A percentile compares a stretch with the other conserved stretches of the same genome.
phyloP scores from a whole-genome alignment of 2,797 vertebrate species.

The Leucoraja ocellata region DNA sequence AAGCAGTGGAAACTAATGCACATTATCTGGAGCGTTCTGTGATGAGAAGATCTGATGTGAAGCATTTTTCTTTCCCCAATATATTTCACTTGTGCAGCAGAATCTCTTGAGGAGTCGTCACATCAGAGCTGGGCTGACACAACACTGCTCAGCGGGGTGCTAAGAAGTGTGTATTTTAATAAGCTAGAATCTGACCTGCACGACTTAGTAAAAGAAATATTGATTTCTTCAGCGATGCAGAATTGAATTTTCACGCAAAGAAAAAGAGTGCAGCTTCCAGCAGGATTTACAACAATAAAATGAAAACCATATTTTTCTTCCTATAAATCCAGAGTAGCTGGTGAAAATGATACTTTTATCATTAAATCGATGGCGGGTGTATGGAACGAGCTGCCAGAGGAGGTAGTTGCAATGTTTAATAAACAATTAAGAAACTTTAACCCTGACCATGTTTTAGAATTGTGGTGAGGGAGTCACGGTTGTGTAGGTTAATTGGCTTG shows the following conservation, averaged over 20 bases:
- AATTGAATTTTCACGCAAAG: neutral
- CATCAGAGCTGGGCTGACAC: neutral
- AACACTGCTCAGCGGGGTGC: neutral
- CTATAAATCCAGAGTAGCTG: neutral
- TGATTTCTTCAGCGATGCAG: neutral
- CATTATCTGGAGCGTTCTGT: neutral
- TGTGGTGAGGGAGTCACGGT: no score
- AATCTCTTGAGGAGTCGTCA: neutral
- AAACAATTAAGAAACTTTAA: no score
- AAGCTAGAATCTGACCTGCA: neutral
- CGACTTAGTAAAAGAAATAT: neutral
- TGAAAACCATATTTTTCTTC: neutral
- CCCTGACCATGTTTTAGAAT: no score
- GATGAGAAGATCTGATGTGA: neutral
- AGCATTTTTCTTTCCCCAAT: neutral
- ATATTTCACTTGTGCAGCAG: neutral
- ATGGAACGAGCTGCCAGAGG: no score
- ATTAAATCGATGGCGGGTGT: no score
- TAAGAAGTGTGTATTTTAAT: conserved; percentile 3
- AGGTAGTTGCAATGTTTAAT: no score
- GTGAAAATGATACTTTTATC: neutral
- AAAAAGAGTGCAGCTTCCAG: neutral
- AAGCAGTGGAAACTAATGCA: neutral
- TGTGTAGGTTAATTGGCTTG: no score
- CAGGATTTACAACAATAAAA: neutral